Base-by-base conservation (phyloP, 2,797 vertebrate genomes). In the Neostethus bicornis region DNA sequence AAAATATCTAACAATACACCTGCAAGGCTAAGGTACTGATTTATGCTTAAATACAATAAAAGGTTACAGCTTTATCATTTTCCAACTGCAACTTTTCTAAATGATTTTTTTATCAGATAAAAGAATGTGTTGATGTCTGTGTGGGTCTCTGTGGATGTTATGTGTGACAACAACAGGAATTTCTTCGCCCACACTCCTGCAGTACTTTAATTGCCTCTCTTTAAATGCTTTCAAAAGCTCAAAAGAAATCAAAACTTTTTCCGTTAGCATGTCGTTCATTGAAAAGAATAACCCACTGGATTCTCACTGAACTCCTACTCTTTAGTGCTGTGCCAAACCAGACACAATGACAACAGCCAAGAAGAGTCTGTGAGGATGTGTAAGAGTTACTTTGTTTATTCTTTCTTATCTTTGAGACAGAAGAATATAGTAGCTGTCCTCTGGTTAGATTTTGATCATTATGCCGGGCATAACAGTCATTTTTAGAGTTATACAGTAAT, bases 1-100 rank as follows among this genome's bases (percentile, higher is more conserved):
- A 23, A 34, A 14, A 49, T 20, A 45, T n/a, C 26, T 48, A 65
- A 60, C 34, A 43, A 52, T 28, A 46, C 6, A 53, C 23, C 5
- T 46, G 13, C 10, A 11, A 21, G 39, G 16, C 35, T 38, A 13
- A 32, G 12, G 32, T 21, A 14, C 17, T 8, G 28, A 21, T 21
- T 23, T 7, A 9, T 4, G 3, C 13, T 32, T 8, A 34, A 13
- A 20, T 47, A 7, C 3, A 31, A 49, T 21, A 16, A 8, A 19
- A 38, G n/a, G 19, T 4, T 8, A 19, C 16, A 38, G 19, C 16
- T 3, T 16, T 19, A 4, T 19, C 8, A 38, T 17, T 17, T 19
- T 16, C 38, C 10, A 31, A 29, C 29, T 31, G 29, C 29, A 31
- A 29, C 11, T 31, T n/a, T 31, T 31, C 29, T 31, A 13, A 29